These are phyloP conservation scores for Zophobas morio DNA, from an alignment of 1,140 invertebrate species.

Conservation along the genomic window DNA sequence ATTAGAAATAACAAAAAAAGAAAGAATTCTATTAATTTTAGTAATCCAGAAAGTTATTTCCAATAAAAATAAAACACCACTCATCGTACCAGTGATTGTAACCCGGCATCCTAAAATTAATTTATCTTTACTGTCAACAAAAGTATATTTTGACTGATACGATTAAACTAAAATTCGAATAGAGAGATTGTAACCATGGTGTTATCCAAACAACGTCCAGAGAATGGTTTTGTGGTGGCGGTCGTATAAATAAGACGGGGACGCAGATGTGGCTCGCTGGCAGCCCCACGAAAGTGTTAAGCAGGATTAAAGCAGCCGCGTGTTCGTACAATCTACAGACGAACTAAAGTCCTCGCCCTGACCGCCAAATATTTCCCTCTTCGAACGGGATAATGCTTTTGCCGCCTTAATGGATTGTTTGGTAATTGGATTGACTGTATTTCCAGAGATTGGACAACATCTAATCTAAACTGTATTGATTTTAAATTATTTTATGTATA, in stretches of 20 bases:
- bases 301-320: constrained; percentile 40
- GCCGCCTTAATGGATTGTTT: constrained; percentile 42
- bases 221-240: constrained; percentile 33
- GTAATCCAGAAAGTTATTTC: neutral
- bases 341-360: constrained; percentile 39
- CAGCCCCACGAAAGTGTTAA: constrained; percentile 45
- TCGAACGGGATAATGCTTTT: constrained; percentile 30
- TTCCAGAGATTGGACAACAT: constrained; percentile 13
- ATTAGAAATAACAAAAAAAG: no score
- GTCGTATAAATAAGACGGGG: constrained; percentile 45
- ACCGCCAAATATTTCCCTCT: constrained; percentile 45
- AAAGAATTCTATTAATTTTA: no score
- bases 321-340: constrained; percentile 28
- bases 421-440: constrained; percentile 43
- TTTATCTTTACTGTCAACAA: no score
- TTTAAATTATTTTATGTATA: constrained; percentile 11
- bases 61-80: neutral
- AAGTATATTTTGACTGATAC: constrained; percentile 32
- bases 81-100: neutral
- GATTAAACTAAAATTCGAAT: constrained; percentile 44
- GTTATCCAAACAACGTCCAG: constrained; percentile 36
- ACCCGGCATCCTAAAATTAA: no score
- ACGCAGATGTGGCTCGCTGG: constrained; percentile 40
- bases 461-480: constrained; percentile 2
- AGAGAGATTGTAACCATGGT: constrained; percentile 4